Percentiles rank a stretch among this genome's conserved stretches.
phyloP scores from a whole-genome alignment of 2,113 vertebrate genomes.

The Alces alces region DNA sequence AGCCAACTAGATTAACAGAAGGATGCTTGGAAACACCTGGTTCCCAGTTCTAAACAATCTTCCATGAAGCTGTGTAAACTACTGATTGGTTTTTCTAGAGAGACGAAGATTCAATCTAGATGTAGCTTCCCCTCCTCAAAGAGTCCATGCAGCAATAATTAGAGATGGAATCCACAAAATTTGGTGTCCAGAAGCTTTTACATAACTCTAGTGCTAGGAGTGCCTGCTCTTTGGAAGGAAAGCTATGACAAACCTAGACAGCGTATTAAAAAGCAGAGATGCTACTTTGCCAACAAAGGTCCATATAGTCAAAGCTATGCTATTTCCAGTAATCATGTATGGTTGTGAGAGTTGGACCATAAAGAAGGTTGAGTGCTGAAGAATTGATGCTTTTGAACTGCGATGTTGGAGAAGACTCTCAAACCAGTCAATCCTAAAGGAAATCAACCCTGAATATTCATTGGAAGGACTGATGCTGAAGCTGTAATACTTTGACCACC shows the following conservation, averaged over 20 bases:
- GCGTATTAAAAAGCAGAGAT: not conserved
- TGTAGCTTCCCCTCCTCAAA: accelerated
- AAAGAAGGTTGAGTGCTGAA: not conserved
- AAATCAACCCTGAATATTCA: not conserved
- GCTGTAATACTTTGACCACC: not conserved
- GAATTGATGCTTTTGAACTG: not conserved
- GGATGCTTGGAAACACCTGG: accelerated
- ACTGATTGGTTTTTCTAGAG: not conserved
- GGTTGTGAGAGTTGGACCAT: not conserved
- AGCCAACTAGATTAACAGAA: not conserved
- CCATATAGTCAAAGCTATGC: not conserved
- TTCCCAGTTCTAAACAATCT: not conserved
- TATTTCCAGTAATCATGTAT: not conserved
- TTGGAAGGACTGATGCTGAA: not conserved
- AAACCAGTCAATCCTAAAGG: not conserved
- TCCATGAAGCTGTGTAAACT: accelerated
- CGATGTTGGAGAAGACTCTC: not conserved
- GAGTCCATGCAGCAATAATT: accelerated
- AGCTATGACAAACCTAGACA: not conserved
- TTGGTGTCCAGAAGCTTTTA: accelerated
- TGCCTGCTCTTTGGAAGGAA: not conserved
- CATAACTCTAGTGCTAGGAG: accelerated
- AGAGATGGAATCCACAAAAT: accelerated
- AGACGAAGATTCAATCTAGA: not conserved
- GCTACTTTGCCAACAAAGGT: not conserved